Percentiles rank a stretch among this genome's conserved stretches.
phyloP scores from a whole-genome alignment of 2,797 vertebrate species.

The Morus bassanus region DNA sequence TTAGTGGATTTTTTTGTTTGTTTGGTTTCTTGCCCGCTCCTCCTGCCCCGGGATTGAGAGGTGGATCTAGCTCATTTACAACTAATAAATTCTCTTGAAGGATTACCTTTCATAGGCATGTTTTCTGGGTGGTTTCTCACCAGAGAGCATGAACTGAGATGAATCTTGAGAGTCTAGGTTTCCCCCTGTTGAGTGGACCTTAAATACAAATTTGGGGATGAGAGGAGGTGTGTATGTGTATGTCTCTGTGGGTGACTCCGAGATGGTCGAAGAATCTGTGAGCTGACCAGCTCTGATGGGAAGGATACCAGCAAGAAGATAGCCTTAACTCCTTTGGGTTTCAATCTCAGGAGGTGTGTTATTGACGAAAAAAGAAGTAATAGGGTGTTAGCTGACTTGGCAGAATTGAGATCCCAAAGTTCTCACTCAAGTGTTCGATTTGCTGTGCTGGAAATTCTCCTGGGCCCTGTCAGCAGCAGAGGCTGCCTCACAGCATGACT shows the following conservation, averaged over 20 bases:
- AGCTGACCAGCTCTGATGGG: not conserved
- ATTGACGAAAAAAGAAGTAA: not conserved
- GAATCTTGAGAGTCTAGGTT: not conserved
- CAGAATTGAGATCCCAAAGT: not conserved
- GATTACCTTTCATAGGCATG: not conserved
- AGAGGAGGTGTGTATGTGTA: not conserved
- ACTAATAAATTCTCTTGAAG: not conserved
- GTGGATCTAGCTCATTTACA: not conserved
- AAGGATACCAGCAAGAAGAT: not conserved
- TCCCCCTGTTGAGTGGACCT: not conserved
- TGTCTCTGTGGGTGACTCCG: not conserved
- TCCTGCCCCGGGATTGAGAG: not conserved
- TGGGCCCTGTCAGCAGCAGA: slow-evolving; percentile 30
- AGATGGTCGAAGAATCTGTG: not conserved
- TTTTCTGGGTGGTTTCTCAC: not conserved
- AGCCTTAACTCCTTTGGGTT: not conserved
- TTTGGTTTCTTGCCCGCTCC: too few species aligned
- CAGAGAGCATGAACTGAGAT: not conserved
- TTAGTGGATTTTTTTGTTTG: not conserved
- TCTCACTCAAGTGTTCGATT: slow-evolving; percentile 50
- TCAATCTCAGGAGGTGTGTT: not conserved
- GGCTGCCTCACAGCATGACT: slow-evolving; percentile 51
- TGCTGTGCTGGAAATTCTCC: slow-evolving; percentile 8
- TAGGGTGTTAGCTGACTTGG: not conserved
- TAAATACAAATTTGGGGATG: not conserved